phyloP scores from a whole-genome alignment of 2,113 vertebrate species.

The Albula goreensis region DNA sequence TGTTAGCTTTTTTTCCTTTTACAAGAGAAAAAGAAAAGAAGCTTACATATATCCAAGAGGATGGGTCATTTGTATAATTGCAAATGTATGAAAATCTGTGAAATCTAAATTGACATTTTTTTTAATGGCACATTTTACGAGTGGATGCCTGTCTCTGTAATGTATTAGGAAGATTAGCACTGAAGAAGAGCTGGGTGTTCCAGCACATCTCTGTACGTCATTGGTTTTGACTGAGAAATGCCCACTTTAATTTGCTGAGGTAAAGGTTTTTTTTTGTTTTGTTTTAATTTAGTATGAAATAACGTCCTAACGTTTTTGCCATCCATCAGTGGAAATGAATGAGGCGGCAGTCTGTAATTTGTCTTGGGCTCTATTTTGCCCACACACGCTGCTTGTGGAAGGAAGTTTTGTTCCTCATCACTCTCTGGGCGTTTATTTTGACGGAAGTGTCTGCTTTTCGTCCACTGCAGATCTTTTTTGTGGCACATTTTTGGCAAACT shows the following conservation, averaged over 20 bases:
- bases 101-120: background rate
- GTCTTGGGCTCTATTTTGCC: slow-evolving; percentile 39
- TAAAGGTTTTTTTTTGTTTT: slow-evolving; percentile 30
- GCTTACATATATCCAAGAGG: no score
- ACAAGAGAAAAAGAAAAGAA: no score
- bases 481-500: slow-evolving; percentile 49
- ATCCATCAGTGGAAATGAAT: slow-evolving; percentile 43
- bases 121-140: background rate
- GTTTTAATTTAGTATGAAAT: slow-evolving; percentile 18
- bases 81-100: no score
- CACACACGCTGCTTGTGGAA: slow-evolving; percentile 35
- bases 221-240: background rate
- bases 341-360: slow-evolving; percentile 45
- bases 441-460: slow-evolving; percentile 62
- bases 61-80: no score
- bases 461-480: slow-evolving; percentile 53
- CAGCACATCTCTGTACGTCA: background rate
- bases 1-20: no score
- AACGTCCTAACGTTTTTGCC: slow-evolving; percentile 31
- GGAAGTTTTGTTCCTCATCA: slow-evolving; percentile 39
- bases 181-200: background rate
- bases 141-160: no score
- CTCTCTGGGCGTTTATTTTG: slow-evolving; percentile 60
- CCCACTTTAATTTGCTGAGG: slow-evolving; percentile 29
- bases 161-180: no score